Evolutionary conservation across 2,113 vertebrate genomes (phyloP).

Genomic region (Lethenteron camtschaticum): DNA sequence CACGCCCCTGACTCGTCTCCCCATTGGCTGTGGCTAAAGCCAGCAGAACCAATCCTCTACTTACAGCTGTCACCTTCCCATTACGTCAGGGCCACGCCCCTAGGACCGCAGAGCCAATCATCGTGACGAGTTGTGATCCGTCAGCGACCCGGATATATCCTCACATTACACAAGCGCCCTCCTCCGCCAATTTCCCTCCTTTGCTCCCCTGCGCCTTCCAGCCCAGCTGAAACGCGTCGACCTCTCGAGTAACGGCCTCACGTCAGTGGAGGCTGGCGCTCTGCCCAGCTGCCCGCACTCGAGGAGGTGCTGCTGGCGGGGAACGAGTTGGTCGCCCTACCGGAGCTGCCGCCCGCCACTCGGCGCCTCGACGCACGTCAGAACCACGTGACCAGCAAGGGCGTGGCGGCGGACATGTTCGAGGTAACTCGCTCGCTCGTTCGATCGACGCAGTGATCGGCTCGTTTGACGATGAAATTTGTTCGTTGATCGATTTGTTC

Average conservation of each 20-base stretch:
- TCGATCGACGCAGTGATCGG: not conserved
- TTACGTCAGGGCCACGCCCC: no score
- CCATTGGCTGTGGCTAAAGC: no score
- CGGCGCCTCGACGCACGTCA: constrained; percentile 53
- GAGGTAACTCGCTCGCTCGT: constrained; percentile 31
- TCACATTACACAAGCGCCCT: no score
- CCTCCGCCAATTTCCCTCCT: not conserved
- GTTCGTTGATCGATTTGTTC: not conserved
- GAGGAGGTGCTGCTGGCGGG: constrained; percentile 73
- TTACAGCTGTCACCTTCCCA: no score
- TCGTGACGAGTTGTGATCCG: no score
- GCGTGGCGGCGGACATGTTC: constrained; percentile 74
- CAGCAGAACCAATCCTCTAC: no score
- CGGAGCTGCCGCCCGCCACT: constrained; percentile 60
- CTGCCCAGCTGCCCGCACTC: constrained; percentile 47
- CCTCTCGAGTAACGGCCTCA: constrained; percentile 68
- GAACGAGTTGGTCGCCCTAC: constrained; percentile 57
- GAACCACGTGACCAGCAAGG: constrained; percentile 66
- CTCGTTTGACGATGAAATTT: not conserved
- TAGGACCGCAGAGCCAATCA: no score
- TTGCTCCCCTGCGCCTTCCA: constrained; percentile 11
- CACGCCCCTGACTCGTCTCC: no score
- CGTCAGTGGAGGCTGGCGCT: constrained; percentile 75
- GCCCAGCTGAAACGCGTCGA: constrained; percentile 68
- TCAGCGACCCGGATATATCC: no score